phyloP scores from a whole-genome alignment of 2,113 vertebrate genomes.

The Pomatorhinus ruficollis region DNA sequence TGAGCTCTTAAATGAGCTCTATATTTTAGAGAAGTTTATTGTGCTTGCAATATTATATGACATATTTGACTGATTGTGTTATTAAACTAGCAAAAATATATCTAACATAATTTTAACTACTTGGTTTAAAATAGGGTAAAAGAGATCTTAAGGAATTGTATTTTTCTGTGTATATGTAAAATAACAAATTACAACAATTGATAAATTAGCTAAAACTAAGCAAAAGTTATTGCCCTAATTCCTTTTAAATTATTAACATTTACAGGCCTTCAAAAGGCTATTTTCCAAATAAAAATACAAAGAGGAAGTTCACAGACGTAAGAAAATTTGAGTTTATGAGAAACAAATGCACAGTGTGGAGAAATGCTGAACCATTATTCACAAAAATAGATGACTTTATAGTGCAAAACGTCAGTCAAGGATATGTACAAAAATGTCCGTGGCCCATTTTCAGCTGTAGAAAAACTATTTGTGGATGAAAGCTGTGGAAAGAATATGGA shows the following conservation, averaged over 20 bases:
- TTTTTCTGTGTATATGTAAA: background rate
- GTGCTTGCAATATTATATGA: background rate
- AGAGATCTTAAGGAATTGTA: background rate
- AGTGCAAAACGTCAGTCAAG: background rate
- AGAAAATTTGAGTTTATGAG: background rate
- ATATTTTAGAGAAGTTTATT: slow-evolving; percentile 6
- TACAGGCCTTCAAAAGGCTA: background rate
- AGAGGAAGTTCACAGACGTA: background rate
- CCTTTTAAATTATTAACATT: background rate
- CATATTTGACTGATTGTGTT: background rate
- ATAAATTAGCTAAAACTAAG: background rate
- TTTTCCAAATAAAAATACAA: background rate
- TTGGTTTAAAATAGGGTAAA: background rate
- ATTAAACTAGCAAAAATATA: background rate
- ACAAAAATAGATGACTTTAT: background rate
- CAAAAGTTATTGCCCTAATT: background rate
- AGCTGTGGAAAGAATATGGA: background rate
- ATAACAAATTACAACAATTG: background rate
- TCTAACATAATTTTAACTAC: background rate
- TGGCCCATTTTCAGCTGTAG: background rate
- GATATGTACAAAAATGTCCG: background rate
- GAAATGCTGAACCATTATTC: background rate
- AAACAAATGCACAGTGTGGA: background rate
- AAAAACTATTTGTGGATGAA: background rate
- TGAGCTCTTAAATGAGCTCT: slow-evolving; percentile 51